These are phyloP conservation scores for Halictus rubicundus DNA, from an alignment of 1,140 invertebrate species.

Conservation along the genomic window DNA sequence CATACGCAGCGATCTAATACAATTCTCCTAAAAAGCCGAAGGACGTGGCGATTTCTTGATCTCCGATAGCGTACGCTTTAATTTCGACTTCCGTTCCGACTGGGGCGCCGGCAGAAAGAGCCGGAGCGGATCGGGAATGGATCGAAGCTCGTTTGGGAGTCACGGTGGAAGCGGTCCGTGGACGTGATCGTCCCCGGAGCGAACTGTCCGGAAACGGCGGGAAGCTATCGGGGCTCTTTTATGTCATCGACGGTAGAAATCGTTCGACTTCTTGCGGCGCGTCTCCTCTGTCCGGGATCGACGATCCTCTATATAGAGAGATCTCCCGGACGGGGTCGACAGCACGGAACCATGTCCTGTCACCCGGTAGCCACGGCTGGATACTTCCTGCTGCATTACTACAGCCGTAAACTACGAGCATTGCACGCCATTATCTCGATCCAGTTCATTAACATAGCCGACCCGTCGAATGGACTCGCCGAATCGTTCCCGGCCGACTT, in stretches of 20 bases:
- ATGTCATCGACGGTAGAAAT: background rate
- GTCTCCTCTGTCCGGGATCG: background rate
- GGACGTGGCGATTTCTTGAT: no score
- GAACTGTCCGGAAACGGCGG: constrained; percentile 59
- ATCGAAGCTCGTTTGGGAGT: constrained; percentile 3
- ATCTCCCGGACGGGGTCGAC: constrained; percentile 52
- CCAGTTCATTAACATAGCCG: constrained; percentile 66
- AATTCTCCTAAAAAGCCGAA: no score
- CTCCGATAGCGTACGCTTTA: no score
- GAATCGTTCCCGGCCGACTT: constrained; percentile 57
- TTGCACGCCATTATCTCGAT: constrained; percentile 61
- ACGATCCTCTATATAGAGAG: constrained; percentile 37
- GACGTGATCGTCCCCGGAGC: constrained; percentile 13
- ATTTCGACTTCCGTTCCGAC: no score
- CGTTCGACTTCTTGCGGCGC: constrained; percentile 36
- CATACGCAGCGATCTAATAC: no score
- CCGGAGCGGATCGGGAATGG: background rate
- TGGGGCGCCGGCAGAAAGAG: no score
- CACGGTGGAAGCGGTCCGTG: background rate
- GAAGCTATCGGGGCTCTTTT: constrained; percentile 64
- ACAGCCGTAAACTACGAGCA: constrained; percentile 63
- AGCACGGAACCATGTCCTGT: constrained; percentile 54
- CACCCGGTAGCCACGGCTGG: constrained; percentile 56
- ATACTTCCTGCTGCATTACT: constrained; percentile 67
- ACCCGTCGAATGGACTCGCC: constrained; percentile 55